Evolutionary conservation across 2,113 vertebrate species (phyloP).

Genomic region (Poeciliopsis turrubarensis): DNA sequence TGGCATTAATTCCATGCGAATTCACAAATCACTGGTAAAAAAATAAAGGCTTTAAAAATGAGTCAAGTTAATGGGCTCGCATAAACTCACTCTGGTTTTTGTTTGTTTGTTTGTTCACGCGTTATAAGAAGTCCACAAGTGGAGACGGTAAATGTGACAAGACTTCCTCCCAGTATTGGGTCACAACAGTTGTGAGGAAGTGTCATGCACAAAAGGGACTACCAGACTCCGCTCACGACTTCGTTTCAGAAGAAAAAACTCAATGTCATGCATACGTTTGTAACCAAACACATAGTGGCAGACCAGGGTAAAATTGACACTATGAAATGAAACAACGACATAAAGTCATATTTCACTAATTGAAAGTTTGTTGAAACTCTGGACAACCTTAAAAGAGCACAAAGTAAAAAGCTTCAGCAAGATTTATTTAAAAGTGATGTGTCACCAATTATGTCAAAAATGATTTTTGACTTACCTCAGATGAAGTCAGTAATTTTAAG

Average conservation of each 20-base stretch:
- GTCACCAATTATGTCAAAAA: not conserved
- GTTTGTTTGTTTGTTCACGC: too few species aligned
- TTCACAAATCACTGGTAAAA: too few species aligned
- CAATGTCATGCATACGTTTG: not conserved
- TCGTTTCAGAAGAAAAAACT: not conserved
- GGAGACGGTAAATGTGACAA: not conserved
- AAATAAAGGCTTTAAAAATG: too few species aligned
- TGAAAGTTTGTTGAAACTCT: too few species aligned
- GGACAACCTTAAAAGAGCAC: too few species aligned
- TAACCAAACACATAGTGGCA: not conserved
- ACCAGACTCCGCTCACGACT: not conserved
- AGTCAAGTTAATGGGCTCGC: too few species aligned
- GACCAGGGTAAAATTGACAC: not conserved
- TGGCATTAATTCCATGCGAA: too few species aligned
- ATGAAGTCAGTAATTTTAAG: not conserved
- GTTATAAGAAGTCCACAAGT: not conserved
- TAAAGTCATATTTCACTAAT: too few species aligned
- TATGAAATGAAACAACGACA: too few species aligned
- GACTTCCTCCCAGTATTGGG: not conserved
- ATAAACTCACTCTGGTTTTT: too few species aligned
- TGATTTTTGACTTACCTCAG: not conserved
- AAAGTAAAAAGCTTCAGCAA: not conserved
- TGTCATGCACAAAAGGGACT: too few species aligned
- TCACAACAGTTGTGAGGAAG: not conserved
- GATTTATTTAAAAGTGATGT: not conserved